Conservation (phyloP, 2,113 vertebrate species). For the Prolemur simus region DNA sequence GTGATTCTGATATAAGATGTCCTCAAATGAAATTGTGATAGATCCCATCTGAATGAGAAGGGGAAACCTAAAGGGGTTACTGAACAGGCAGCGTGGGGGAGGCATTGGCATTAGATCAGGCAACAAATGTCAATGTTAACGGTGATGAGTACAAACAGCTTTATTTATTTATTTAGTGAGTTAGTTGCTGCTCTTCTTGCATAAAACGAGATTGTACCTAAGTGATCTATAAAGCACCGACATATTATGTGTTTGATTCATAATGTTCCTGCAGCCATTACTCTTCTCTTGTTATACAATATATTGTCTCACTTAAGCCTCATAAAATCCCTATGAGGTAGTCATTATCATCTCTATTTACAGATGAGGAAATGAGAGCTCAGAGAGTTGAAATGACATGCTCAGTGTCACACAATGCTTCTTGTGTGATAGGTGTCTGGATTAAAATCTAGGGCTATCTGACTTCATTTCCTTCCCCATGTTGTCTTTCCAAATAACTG, state of each 20-base stretch:
- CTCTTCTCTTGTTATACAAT: not conserved
- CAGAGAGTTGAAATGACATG: not conserved
- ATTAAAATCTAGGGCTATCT: not conserved
- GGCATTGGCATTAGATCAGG: not conserved
- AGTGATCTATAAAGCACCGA: not conserved
- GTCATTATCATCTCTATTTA: not conserved
- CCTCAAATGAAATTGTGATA: not conserved
- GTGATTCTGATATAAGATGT: not conserved
- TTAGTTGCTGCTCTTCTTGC: not conserved
- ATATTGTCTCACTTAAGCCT: not conserved
- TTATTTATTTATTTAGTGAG: not conserved
- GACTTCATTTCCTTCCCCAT: not conserved
- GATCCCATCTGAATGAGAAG: not conserved
- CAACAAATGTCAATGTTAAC: not conserved
- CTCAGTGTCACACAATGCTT: not conserved
- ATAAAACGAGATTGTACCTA: not conserved
- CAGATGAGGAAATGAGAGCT: not conserved
- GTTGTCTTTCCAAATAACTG: not conserved
- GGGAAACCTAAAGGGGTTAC: not conserved
- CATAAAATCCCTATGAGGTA: not conserved
- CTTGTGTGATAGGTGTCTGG: fast-evolving
- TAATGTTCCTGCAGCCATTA: not conserved
- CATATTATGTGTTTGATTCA: not conserved
- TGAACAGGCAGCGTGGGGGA: not conserved
- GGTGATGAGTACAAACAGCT: not conserved